Base-by-base conservation (phyloP, 2,888 invertebrate species). In the Pristionchus entomophagus region DNA sequence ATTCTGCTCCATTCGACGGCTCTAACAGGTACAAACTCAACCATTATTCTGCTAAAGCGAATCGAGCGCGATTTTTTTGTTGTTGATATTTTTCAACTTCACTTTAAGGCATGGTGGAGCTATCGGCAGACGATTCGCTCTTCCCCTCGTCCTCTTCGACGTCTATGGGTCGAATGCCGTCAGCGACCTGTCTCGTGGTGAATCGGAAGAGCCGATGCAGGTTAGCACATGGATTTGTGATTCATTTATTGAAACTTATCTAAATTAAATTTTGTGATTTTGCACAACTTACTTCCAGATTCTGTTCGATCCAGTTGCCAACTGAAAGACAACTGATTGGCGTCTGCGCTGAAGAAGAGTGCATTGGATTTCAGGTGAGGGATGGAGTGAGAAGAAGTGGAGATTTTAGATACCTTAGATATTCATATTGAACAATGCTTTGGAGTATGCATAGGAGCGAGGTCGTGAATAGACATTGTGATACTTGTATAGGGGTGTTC, bases 311-410 rank as follows among this genome's bases (percentile, higher is more conserved):
- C 32, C 45, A 35, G 0, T 56, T 84, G 12, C 29, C 62, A 2
- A 8, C 83, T 12, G 83, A 84, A 35, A 26, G 83, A 0, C 83
- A 84, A 49, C 49, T 84, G 12, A 5, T 84, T n/a, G 83, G 83
- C 29, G 65, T 84, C 3, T 84, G 83, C 17, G 38, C 65, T 2
- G 83, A 84, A n/a, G 83, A 84, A 14, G 83, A 84, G 32, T 84
- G 83, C 59, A 29, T 65, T 0, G 41, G 32, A 17, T 38, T 49
- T 17, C 83, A 65, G 83, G 83, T 84, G 32, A 45, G 45, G 8
- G 32, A 22, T n/a, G n/a, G n/a, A n/a, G n/a, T n/a, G n/a, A n/a
- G n/a, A n/a, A n/a, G n/a, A n/a, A n/a, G n/a, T n/a, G n/a, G n/a
- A n/a, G n/a, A n/a, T n/a, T n/a, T n/a, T n/a, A n/a, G n/a, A n/a